These are phyloP conservation scores for Dicyrtomina minuta DNA, from an alignment of 2,888 invertebrate genomes.

Conservation along the genomic window DNA sequence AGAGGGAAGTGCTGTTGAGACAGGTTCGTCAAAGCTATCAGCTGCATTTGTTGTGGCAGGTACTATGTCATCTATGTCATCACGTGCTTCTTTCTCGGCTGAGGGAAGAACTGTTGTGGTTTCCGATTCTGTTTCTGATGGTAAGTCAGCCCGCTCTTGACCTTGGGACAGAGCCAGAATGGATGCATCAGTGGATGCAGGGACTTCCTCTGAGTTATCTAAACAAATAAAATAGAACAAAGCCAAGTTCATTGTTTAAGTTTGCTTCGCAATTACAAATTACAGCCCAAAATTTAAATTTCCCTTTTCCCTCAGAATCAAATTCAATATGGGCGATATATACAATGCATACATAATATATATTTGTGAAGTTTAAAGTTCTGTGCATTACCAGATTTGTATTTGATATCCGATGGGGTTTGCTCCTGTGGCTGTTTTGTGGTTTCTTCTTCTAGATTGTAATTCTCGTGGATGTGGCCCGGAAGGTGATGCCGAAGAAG, in stretches of 20 bases:
- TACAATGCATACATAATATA: too few species aligned
- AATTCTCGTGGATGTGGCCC: neutral
- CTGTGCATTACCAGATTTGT: neutral
- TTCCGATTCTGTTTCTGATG: neutral
- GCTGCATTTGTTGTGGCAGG: neutral
- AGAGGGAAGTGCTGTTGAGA: neutral
- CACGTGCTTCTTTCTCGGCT: neutral
- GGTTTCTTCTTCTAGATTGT: constrained; percentile 3
- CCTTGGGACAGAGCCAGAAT: too few species aligned
- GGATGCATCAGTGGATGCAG: too few species aligned
- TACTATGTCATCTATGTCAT: neutral
- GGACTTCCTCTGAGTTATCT: too few species aligned
- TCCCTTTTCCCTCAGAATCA: too few species aligned
- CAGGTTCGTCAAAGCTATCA: neutral
- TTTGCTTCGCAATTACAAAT: too few species aligned
- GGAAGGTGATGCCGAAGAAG: constrained; percentile 26
- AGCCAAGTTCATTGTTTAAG: too few species aligned
- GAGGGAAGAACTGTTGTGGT: neutral
- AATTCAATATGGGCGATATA: too few species aligned
- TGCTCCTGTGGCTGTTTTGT: constrained; percentile 13
- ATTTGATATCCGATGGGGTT: neutral
- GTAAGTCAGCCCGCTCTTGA: too few species aligned
- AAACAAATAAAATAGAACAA: too few species aligned
- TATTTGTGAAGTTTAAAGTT: too few species aligned
- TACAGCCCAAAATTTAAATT: too few species aligned